phyloP scores from a whole-genome alignment of 2,888 invertebrate species.

The Drosophila tanythrix region DNA sequence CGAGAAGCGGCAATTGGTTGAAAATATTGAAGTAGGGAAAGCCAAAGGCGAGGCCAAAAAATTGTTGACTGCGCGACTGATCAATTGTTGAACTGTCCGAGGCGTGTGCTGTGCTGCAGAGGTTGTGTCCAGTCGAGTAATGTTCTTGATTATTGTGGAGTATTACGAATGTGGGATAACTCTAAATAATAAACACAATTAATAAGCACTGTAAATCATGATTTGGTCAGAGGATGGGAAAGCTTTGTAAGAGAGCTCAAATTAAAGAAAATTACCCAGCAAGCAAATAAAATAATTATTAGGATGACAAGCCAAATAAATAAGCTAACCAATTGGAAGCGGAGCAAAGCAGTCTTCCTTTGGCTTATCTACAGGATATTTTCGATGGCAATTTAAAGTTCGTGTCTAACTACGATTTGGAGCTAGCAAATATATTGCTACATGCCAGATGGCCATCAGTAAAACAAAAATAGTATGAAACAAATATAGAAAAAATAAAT shows the following conservation, averaged over 20 bases:
- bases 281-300: constrained; percentile 73
- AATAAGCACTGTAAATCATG: neutral
- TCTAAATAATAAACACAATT: neutral
- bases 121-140: neutral
- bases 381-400: constrained; percentile 26
- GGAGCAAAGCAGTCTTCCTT: constrained; percentile 3
- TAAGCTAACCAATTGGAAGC: constrained; percentile 1
- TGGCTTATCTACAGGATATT: constrained; percentile 1
- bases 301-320: constrained; percentile 43
- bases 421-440: constrained; percentile 11
- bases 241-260: neutral
- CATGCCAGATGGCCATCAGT: constrained; percentile 27
- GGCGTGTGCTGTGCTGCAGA: neutral
- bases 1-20: constrained; percentile 30
- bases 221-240: neutral
- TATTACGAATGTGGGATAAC: neutral
- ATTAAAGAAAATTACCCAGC: constrained; percentile 34
- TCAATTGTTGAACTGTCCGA: neutral
- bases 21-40: constrained; percentile 35
- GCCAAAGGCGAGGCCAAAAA: constrained; percentile 54
- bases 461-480: neutral
- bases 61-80: constrained; percentile 30
- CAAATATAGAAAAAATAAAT: constrained; percentile 2
- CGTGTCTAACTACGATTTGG: constrained; percentile 32
- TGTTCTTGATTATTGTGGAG: neutral